Evolutionary conservation across 1,140 invertebrate genomes (phyloP).

Genomic region (Centruroides sculpturatus): DNA sequence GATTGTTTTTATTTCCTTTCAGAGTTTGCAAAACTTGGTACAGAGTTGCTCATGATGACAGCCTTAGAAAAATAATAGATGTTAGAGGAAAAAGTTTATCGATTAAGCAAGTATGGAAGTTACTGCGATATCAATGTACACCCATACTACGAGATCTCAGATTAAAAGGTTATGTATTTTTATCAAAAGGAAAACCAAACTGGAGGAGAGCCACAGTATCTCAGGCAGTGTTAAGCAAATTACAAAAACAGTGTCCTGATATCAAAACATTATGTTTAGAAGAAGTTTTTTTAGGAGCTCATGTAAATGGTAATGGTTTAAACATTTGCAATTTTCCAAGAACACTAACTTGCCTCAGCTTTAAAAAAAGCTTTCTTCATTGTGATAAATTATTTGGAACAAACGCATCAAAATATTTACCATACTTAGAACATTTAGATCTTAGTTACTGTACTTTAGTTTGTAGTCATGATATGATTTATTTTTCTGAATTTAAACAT

Average conservation of each 20-base stretch:
- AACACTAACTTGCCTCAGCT: constrained; percentile 1
- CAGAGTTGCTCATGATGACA: neutral
- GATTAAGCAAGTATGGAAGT: neutral
- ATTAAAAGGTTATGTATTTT: neutral
- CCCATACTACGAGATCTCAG: neutral
- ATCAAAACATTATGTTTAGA: neutral
- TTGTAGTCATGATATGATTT: constrained; percentile 4
- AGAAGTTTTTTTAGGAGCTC: neutral
- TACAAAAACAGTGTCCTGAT: constrained; percentile 1
- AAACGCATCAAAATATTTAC: neutral
- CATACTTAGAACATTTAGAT: neutral
- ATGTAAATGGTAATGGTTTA: too few relatives aligned
- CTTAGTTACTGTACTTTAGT: neutral
- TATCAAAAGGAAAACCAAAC: neutral
- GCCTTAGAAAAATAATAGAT: neutral
- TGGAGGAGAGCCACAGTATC: neutral
- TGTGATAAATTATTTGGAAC: neutral
- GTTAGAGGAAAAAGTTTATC: neutral
- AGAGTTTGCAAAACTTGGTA: constrained; percentile 10
- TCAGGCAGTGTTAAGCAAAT: too few relatives aligned
- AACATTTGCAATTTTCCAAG: neutral
- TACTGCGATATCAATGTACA: constrained; percentile 4
- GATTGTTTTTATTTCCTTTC: neutral
- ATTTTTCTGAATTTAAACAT: neutral
- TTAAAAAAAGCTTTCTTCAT: neutral